Base-by-base conservation (phyloP, 1,140 invertebrate species). In the Drosophila repleta region DNA sequence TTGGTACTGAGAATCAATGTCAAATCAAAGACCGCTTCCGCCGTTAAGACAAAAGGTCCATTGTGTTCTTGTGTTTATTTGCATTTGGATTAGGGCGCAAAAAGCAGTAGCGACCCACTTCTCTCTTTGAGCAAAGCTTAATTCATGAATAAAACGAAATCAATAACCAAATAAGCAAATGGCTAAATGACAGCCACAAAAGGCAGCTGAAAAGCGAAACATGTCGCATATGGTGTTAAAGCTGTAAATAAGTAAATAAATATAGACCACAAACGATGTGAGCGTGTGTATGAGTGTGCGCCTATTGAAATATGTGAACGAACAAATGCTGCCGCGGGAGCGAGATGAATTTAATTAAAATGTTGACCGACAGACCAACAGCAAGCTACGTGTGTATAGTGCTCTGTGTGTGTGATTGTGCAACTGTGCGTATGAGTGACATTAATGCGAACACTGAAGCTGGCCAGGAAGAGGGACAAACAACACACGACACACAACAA, bases 341-440 rank as follows among this genome's bases (percentile, higher is more conserved):
- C 49, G 66, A 66, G 81, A 64, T 45, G 53, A 83, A 83, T 88
- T 89, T 88, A 88, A 88, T 88, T 88, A 88, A 88, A 88, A 76
- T 81, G 84, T 88, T 89, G 81, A 85, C 81, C 81, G 77, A 69
- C 74, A 65, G 60, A 65, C 58, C n/a, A 43, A 29, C 10, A 43
- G 24, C 35, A 13, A 46, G 0, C 46, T 51, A 21, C 15, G 29
- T 39, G 17, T 24, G 43, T 56, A 48, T 52, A 15, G 41, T 24
- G 58, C 17, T 76, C 68, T 72, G 75, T 80, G 79, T 58, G 49
- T 83, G 48, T 72, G 82, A 74, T 77, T 87, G 81, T 83, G 83
- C 83, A 88, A 88, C 83, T 87, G 83, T 87, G 82, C 79, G 82
- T 87, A 88, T 87, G 83, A 87, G 82, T 79, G 75, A 88, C 83